A percentile compares a stretch with the other conserved stretches of the same genome.
Conservation (phyloP, 2,113 vertebrate genomes). For the Sceloporus undulatus region DNA sequence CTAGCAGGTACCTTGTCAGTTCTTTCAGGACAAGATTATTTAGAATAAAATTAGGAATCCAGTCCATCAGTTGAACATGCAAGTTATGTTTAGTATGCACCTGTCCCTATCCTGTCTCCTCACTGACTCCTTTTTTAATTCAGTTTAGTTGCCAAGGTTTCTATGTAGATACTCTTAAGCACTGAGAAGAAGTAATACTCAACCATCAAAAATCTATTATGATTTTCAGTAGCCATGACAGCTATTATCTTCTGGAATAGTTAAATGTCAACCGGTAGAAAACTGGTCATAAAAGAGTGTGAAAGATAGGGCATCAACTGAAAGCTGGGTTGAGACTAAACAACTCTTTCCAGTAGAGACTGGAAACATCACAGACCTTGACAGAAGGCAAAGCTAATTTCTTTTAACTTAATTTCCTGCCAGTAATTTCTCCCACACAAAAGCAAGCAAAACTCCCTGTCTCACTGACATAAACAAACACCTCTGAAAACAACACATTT, state of each 20-base stretch:
- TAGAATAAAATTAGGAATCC: not conserved
- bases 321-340: conserved; percentile 13
- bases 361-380: conserved; percentile 30
- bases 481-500: conserved; percentile 24
- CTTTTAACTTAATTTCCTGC: conserved; percentile 32
- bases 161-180: conserved; percentile 14
- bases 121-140: not conserved
- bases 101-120: not conserved
- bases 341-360: conserved; percentile 13
- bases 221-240: not conserved
- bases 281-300: not conserved
- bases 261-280: not conserved
- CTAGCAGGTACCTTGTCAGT: not conserved
- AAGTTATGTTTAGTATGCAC: not conserved
- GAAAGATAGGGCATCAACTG: conserved; percentile 4
- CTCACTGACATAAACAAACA: conserved; percentile 13
- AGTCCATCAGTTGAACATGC: not conserved
- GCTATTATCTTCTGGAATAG: not conserved
- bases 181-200: not conserved
- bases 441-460: conserved; percentile 24
- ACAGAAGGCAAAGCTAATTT: not conserved
- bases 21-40: not conserved
- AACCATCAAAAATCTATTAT: not conserved
- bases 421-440: conserved; percentile 29
- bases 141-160: not conserved